phyloP scores from a whole-genome alignment of 2,888 invertebrate species.

The Drosophila sordidula region DNA sequence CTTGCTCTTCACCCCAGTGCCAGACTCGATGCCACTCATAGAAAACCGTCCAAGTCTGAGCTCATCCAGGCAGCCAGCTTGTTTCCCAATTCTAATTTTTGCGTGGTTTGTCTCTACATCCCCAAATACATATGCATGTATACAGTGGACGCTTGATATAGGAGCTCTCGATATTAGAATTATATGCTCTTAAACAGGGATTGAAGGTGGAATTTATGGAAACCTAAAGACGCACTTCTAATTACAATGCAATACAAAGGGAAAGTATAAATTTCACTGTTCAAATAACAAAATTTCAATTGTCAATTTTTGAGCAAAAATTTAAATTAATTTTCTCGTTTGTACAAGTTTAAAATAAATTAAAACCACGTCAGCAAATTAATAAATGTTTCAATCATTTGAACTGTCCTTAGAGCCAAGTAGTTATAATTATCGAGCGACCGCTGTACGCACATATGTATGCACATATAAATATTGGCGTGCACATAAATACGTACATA shows the following conservation, averaged over 20 bases:
- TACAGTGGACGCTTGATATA: neutral
- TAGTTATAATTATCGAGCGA: neutral
- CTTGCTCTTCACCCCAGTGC: neutral
- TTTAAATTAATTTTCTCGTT: neutral
- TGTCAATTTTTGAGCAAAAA: no score
- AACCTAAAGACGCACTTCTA: no score
- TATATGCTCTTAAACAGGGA: no score
- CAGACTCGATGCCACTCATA: slow-evolving; percentile 28
- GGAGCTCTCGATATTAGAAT: no score
- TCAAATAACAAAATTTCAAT: no score
- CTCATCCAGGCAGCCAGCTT: slow-evolving; percentile 44
- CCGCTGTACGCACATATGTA: slow-evolving; percentile 1
- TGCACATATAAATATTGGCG: neutral
- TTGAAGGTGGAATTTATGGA: no score
- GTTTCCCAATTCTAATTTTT: slow-evolving; percentile 49
- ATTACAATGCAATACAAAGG: no score
- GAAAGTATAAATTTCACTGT: no score
- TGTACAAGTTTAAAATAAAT: neutral
- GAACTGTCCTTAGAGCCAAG: neutral
- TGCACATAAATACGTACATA: neutral
- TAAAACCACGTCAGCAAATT: neutral
- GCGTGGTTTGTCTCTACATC: slow-evolving; percentile 24
- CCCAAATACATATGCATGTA: neutral
- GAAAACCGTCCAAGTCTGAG: slow-evolving; percentile 45
- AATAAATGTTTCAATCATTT: neutral